Conservation (phyloP, 2,797 vertebrate species). For the Trachurus trachurus region DNA sequence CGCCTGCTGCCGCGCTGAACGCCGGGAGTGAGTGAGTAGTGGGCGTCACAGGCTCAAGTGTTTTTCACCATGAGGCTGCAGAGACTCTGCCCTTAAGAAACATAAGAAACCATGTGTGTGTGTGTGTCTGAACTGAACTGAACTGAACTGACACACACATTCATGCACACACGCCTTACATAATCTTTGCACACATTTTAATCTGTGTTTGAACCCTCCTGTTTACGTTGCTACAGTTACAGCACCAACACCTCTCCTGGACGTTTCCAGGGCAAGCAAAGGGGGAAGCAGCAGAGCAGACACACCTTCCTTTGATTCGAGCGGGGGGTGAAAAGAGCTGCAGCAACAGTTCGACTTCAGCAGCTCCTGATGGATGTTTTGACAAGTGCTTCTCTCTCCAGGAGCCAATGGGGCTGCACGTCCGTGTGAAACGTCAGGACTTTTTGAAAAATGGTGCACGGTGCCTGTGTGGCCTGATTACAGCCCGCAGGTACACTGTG, state of each 20-base stretch:
- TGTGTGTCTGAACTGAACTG: constrained; percentile 19
- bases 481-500: neutral
- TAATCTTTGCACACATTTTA: constrained; percentile 71
- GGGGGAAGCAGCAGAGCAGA: constrained; percentile 60
- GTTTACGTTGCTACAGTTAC: constrained; percentile 80
- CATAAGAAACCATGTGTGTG: constrained; percentile 45
- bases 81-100: constrained; percentile 43
- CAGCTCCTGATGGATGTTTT: constrained; percentile 70
- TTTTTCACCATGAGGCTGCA: constrained; percentile 46
- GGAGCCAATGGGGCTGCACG: constrained; percentile 55
- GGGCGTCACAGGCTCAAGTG: constrained; percentile 34
- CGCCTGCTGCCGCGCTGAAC: constrained; percentile 49
- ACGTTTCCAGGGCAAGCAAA: constrained; percentile 53
- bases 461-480: constrained; percentile 38
- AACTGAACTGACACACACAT: constrained; percentile 31
- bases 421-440: constrained; percentile 60
- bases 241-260: constrained; percentile 72
- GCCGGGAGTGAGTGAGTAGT: constrained; percentile 51
- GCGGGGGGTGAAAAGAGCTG: constrained; percentile 38
- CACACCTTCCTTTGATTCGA: constrained; percentile 81
- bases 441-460: constrained; percentile 54
- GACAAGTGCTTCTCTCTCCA: constrained; percentile 67
- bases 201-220: constrained; percentile 78
- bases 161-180: constrained; percentile 61
- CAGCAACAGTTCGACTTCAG: constrained; percentile 41